Base-by-base conservation (phyloP, 2,888 invertebrate genomes). In the Dermolepida albohirtum region DNA sequence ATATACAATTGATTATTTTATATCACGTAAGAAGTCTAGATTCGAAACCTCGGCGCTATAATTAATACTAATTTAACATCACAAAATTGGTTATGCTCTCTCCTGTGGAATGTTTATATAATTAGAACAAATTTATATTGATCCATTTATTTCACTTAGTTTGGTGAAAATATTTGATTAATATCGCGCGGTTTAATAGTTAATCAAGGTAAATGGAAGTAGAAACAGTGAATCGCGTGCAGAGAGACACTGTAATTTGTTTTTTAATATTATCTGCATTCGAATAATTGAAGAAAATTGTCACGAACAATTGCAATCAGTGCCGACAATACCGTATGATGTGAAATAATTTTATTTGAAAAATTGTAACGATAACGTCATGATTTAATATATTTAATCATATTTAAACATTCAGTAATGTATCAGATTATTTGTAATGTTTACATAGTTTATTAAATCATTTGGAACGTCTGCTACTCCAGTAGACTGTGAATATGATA, bases 171-270 rank as follows among this genome's bases (percentile, higher is more conserved):
- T 12, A 49, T 50, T 50, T 50, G 22, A 27, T 50, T 22, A 50
- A 14, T 11, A 27, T 27, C 50, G 14, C 11, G 50, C 50, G n/a
- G n/a, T 50, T 17, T 50, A 17, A n/a, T n/a, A 17, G 50, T 50
- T 50, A 50, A 50, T 50, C 14, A 50, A 7, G 27, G n/a, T 50
- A 27, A 55, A 55, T 55, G 34, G 40, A 55, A 55, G 16, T 40
- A 16, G 55, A 55, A 40, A 55, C 16, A 41, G 40, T 34, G 14
- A 14, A 40, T 55, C 34, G 55, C 55, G 55, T 55, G 55, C 55
- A 40, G 39, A 55, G 17, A 50, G 40, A 55, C 14, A 40, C 41
- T 34, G 29, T 55, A 55, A 55, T 55, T 55, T 55, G 55, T 55
- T 55, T 55, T 40, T 12, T 40, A 55, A 40, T n/a, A 51, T 51